A percentile compares a stretch with the other conserved stretches of the same genome.
These are phyloP conservation scores for Antechinus flavipes DNA, from an alignment of 2,113 vertebrate genomes.

Conservation along the genomic window DNA sequence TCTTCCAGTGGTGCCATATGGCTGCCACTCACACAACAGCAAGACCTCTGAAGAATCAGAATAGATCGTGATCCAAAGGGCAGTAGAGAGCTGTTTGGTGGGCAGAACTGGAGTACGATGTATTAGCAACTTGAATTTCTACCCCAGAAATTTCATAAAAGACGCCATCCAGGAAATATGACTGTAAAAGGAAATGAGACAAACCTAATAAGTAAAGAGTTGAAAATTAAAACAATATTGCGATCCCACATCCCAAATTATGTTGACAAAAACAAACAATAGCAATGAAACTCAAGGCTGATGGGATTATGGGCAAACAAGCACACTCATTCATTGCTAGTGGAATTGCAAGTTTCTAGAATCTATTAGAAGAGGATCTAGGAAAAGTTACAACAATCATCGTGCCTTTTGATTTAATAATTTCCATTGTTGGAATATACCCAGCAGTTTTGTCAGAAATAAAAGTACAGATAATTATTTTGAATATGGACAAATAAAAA, in stretches of 20 bases:
- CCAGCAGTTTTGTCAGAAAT: background rate
- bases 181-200: background rate
- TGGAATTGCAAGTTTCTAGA: background rate
- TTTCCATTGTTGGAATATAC: background rate
- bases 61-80: background rate
- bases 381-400: background rate
- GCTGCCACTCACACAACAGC: background rate
- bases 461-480: background rate
- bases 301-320: background rate
- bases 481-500: background rate
- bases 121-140: background rate
- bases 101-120: background rate
- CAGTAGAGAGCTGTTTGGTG: background rate
- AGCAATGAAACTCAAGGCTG: background rate
- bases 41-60: background rate
- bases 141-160: background rate
- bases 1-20: background rate
- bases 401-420: background rate
- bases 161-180: background rate
- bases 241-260: background rate
- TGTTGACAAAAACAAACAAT: background rate
- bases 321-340: background rate
- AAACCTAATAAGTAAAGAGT: background rate
- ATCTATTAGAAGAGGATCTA: background rate
- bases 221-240: background rate